These are phyloP conservation scores for Geococcyx californianus DNA, from an alignment of 2,113 vertebrate genomes.

Conservation along the genomic window DNA sequence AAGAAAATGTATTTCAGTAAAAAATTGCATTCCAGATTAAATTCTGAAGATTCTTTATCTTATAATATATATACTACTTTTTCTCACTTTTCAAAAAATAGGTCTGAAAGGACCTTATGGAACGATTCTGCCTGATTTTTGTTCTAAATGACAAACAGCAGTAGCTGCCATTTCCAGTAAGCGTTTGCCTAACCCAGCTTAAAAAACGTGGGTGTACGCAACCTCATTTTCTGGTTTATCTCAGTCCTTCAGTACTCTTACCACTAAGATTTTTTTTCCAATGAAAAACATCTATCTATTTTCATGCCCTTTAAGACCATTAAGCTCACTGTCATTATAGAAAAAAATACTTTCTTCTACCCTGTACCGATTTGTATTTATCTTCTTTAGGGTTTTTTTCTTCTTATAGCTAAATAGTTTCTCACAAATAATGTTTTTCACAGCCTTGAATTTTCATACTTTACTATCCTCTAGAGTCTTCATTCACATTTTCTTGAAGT, in stretches of 20 bases:
- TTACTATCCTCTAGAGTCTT: background rate
- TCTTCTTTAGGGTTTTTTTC: background rate
- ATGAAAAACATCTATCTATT: background rate
- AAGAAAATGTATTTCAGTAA: too few relatives aligned
- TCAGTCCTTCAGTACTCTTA: background rate
- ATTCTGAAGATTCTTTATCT: background rate
- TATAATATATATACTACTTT: background rate
- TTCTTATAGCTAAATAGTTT: background rate
- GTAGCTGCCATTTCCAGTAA: background rate
- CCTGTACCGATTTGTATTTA: background rate
- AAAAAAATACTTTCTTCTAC: background rate
- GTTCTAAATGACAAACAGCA: background rate
- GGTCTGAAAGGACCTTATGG: background rate
- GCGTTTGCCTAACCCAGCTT: background rate
- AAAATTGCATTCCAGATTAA: background rate
- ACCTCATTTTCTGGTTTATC: background rate
- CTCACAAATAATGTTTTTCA: background rate
- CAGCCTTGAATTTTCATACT: background rate
- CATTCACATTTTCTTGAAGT: background rate
- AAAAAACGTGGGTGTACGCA: background rate
- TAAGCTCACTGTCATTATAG: background rate
- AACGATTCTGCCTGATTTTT: too few relatives aligned
- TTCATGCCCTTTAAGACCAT: background rate
- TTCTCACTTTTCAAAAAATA: background rate
- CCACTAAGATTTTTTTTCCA: background rate